Base-by-base conservation (phyloP, 2,113 vertebrate species). In the Corvus moneduloides region DNA sequence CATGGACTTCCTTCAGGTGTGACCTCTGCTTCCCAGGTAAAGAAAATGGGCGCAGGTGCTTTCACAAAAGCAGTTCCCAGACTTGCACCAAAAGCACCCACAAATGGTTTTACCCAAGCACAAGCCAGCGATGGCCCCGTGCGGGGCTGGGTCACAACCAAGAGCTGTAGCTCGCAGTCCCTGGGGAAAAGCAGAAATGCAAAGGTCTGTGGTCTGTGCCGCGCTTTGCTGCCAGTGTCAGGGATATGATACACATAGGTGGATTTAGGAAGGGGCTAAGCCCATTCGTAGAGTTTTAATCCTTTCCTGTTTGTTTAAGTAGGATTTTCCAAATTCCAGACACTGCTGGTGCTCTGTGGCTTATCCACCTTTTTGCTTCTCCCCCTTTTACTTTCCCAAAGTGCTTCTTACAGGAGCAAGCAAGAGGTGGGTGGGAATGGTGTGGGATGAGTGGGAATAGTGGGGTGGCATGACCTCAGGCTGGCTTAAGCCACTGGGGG, bases 71-170 rank as follows among this genome's bases (percentile, higher is more conserved):
- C 27, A 6, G n/a, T n/a, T 63, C 21, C 55, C 39, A 32, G 69
- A 20, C 56, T 78, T n/a, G 64, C 44, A 35, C 46, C 26, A 24
- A 64, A 71, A 41, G 35, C 2, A 0, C 24, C 1, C 10, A 1
- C 10, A 4, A 22, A 21, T 56, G 44, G 39, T 63, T 58, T 27
- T 3, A 54, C 26, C 32, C 48, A 28, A 18, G 58, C 48, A 39
- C 4, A 11, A 35, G 33, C 13, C 37, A 20, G 26, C 4, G 51
- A 23, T 33, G 33, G 37, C 68, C 13, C 0, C 0, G 0, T 37
- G 51, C 3, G 1, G 43, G 51, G 43, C 35, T 74, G 27, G 44
- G 27, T 26, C 39, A 62, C 22, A 30, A 5, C 51, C 37, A 16
- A 7, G 37, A 52, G 1, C 0, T 3, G 5, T 7, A 33, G 33